Evolutionary conservation across 2,888 invertebrate genomes (phyloP).

Genomic region (Germaria angustata): DNA sequence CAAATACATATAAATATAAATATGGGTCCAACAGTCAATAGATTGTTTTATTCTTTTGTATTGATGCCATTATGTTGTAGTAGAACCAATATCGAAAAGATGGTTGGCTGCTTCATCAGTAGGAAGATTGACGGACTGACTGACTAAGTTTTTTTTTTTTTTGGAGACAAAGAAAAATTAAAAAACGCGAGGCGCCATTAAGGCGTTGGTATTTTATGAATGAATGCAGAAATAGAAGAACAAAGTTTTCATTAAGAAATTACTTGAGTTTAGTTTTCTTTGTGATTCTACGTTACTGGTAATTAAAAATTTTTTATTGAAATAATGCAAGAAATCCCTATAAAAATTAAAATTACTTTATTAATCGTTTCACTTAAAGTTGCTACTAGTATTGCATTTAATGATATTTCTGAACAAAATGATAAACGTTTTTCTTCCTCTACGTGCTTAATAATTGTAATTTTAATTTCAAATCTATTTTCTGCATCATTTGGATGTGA

Average conservation of each 20-base stretch:
- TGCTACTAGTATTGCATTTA: conserved; percentile 50
- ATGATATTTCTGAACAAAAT: conserved; percentile 3
- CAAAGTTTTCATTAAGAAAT: conserved; percentile 64
- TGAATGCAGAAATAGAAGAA: conserved; percentile 45
- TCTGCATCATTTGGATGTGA: not conserved
- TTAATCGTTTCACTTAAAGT: conserved; percentile 64
- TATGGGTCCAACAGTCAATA: conserved; percentile 33
- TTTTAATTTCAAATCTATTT: not conserved
- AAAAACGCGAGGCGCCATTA: conserved; percentile 64
- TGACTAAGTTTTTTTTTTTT: conserved; percentile 43
- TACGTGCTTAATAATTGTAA: not conserved
- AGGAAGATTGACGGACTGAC: conserved; percentile 23
- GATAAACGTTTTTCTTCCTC: not conserved
- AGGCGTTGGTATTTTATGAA: conserved; percentile 66
- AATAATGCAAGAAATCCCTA: conserved; percentile 56
- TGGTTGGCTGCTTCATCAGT: not conserved
- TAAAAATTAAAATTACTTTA: conserved; percentile 66
- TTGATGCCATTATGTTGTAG: conserved; percentile 41
- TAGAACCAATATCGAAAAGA: conserved; percentile 11
- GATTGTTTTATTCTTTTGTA: conserved; percentile 6
- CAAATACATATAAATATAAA: conserved; percentile 60
- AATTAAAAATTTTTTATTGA: conserved; percentile 61
- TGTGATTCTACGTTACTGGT: not conserved
- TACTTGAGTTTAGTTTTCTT: conserved; percentile 45
- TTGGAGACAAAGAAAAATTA: conserved; percentile 42